Conservation (phyloP, 2,797 vertebrate genomes). For the Syngnathus rostellatus region DNA sequence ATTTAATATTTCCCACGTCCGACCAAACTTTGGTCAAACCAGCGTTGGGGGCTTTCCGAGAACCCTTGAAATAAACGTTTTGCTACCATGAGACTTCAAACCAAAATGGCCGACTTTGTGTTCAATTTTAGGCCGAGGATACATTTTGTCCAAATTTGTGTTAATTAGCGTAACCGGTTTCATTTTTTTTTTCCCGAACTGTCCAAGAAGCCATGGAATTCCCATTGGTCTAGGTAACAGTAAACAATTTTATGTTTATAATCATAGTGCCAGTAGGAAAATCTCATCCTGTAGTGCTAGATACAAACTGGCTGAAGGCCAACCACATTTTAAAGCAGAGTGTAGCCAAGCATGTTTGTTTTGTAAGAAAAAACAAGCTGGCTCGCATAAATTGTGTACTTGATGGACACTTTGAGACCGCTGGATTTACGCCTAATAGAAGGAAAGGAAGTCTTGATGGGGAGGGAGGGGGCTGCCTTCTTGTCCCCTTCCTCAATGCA, state of each 20-base stretch:
- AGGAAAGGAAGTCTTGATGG: neutral
- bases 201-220: neutral
- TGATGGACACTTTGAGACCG: conserved; percentile 9
- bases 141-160: no score
- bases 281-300: neutral
- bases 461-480: neutral
- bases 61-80: neutral
- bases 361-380: neutral
- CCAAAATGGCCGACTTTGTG: neutral
- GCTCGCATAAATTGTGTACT: neutral
- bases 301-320: neutral
- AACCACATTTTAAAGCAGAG: neutral
- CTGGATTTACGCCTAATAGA: neutral
- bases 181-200: neutral
- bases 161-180: no score
- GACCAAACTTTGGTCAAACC: neutral
- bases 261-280: neutral
- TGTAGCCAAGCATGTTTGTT: neutral
- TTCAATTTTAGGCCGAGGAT: neutral
- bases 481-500: neutral
- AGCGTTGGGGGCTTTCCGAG: neutral
- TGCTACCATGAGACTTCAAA: no score
- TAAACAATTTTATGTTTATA: neutral
- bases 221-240: no score
- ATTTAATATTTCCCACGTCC: no score